phyloP scores from a whole-genome alignment of 1,140 invertebrate species.

The Drosophila rufa region DNA sequence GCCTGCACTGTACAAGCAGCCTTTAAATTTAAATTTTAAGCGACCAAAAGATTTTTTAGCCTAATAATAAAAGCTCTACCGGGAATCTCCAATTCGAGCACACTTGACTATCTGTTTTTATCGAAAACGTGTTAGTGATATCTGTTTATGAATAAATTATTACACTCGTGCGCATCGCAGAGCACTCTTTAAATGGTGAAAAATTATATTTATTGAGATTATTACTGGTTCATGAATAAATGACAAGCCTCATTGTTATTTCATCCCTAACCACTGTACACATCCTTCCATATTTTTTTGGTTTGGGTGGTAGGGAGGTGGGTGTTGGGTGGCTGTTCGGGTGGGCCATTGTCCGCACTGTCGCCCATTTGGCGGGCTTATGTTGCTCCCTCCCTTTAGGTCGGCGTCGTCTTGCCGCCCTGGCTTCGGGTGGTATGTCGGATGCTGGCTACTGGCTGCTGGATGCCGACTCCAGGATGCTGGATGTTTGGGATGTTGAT shows the following conservation, averaged over 20 bases:
- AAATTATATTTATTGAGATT: slow-evolving; percentile 39
- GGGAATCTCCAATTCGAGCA: not conserved
- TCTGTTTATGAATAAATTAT: slow-evolving; percentile 29
- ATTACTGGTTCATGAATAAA: slow-evolving; percentile 44
- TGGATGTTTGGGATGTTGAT: slow-evolving; percentile 34
- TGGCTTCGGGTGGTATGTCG: not conserved
- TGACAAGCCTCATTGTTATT: slow-evolving; percentile 26
- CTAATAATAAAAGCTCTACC: no score
- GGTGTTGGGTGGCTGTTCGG: slow-evolving; percentile 2
- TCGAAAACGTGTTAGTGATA: not conserved
- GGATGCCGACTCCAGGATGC: not conserved
- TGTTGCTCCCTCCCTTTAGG: slow-evolving; percentile 6
- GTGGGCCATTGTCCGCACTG: slow-evolving; percentile 49
- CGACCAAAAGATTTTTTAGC: no score
- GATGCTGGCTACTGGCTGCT: slow-evolving; percentile 11
- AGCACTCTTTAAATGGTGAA: slow-evolving; percentile 3
- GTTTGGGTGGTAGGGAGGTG: not conserved
- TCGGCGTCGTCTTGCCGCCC: slow-evolving; percentile 44
- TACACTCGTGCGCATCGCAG: not conserved
- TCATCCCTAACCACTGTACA: slow-evolving; percentile 34
- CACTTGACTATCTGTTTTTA: not conserved
- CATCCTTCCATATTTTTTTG: not conserved
- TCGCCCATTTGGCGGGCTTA: slow-evolving; percentile 61
- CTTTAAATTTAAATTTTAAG: no score
- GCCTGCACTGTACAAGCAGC: no score